Evolutionary conservation across 1,140 invertebrate species (phyloP), one percentile per base, ranked within the genome.

Genomic region (Arctopsyche grandis): DNA sequence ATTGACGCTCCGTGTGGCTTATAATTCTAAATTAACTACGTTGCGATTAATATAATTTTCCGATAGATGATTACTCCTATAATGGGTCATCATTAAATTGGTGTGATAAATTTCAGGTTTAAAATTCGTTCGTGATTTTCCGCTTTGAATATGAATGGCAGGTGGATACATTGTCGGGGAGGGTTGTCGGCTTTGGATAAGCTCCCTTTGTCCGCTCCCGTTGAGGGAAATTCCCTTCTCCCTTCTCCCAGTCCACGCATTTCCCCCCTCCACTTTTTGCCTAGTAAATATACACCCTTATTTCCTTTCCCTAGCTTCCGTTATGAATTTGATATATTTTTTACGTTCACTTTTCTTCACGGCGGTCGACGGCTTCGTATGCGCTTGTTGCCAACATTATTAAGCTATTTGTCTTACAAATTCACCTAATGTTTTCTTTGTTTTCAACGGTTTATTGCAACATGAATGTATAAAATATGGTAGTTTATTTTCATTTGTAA

Each of bases 241-340:
- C 48, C 12, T 46, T 46, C 44, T 46, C 48, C 16, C 3, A 38
- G 29, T 4, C 48, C 12, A 52, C 3, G 4, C 48, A 1, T 5
- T 52, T 12, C 1, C 16, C 19, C 10, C 0, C 63, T 9, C 9
- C 24, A 26, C 24, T 24, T 24, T 66, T 66, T 22, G 24, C 63
- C 21, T 26, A 22, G 63, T 14, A 66, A 66, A 66, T 66, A 66
- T 66, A 66, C 69, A 46, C 38, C 69, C 44, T 71, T 56, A 74
- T 74, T 74, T 56, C 48, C 9, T 56, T 74, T 48, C 16, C 12
- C 21, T 74, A 9, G 71, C 14, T 56, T 74, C 48, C 24, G 71
- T 74, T 74, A 74, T 74, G 71, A 74, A 74, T 74, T 48, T 56
- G 22, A 56, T 46, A 22, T 66, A 66, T 66, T 52, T 74, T 74